phyloP scores from a whole-genome alignment of 2,888 invertebrate species.

The Ectobius pallidus region DNA sequence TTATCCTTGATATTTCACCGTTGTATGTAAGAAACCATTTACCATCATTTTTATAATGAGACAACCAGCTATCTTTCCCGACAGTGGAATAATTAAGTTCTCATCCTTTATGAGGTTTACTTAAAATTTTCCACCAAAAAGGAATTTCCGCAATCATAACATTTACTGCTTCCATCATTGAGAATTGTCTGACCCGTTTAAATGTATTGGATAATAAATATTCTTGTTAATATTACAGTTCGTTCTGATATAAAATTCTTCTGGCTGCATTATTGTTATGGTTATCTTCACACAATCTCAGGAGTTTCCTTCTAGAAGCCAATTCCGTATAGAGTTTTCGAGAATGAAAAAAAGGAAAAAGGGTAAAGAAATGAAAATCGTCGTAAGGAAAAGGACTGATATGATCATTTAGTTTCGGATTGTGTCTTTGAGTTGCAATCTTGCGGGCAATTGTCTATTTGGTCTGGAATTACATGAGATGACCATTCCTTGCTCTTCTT shows the following conservation, averaged over 20 bases:
- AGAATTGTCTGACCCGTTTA: not conserved
- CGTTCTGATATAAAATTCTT: not conserved
- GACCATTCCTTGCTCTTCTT: not conserved
- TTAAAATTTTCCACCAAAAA: not conserved
- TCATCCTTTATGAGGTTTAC: not conserved
- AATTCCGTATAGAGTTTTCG: conserved; percentile 2
- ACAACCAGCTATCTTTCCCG: not conserved
- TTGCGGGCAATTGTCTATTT: conserved; percentile 9
- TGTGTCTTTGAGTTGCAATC: conserved; percentile 13
- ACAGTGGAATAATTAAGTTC: not conserved
- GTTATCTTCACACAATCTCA: not conserved
- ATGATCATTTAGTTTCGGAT: conserved; percentile 11
- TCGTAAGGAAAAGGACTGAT: not conserved
- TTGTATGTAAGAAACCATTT: too few relatives aligned
- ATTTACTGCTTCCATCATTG: too few relatives aligned
- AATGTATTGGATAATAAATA: conserved; percentile 2
- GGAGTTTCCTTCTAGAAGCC: not conserved
- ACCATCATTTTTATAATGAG: too few relatives aligned
- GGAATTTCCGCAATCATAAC: not conserved
- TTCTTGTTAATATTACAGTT: not conserved
- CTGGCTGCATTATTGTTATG: not conserved
- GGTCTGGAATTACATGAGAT: not conserved
- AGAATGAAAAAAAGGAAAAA: not conserved
- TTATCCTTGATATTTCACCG: too few relatives aligned
- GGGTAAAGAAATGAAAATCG: conserved; percentile 7